phyloP scores from a whole-genome alignment of 2,888 invertebrate species.

The Sinhomidia bicolor region DNA sequence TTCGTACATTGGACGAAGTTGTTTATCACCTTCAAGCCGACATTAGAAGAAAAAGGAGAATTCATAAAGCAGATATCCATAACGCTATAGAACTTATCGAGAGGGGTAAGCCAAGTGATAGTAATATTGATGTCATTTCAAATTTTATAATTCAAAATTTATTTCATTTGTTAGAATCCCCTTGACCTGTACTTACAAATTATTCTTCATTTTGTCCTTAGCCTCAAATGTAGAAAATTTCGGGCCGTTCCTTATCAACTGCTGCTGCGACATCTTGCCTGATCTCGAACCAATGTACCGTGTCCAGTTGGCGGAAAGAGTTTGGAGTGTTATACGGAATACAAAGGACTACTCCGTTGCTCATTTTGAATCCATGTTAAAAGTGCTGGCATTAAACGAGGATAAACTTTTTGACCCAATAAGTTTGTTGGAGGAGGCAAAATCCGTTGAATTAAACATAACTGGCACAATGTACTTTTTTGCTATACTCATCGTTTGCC shows the following conservation, averaged over 20 bases:
- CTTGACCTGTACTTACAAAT: too few relatives aligned
- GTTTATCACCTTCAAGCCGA: constrained; percentile 68
- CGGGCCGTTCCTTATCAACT: constrained; percentile 61
- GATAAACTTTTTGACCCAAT: constrained; percentile 53
- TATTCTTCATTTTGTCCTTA: too few relatives aligned
- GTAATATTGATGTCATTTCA: too few relatives aligned
- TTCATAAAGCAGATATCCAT: constrained; percentile 66
- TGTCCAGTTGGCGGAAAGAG: constrained; percentile 31
- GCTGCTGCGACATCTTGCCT: constrained; percentile 60
- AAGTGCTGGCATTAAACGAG: constrained; percentile 65
- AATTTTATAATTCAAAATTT: too few relatives aligned
- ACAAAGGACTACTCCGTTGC: constrained; percentile 29
- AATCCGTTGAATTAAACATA: background rate
- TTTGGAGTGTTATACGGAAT: constrained; percentile 66
- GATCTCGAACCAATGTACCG: constrained; percentile 40
- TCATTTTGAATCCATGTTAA: constrained; percentile 68
- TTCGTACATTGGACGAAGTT: constrained; percentile 62
- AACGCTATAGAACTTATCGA: constrained; percentile 55
- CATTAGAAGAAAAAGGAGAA: constrained; percentile 60
- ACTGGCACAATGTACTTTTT: constrained; percentile 68
- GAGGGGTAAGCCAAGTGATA: too few relatives aligned
- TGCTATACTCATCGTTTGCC: constrained; percentile 62
- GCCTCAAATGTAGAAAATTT: constrained; percentile 22
- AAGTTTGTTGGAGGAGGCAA: constrained; percentile 52
- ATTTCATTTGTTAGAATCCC: too few relatives aligned